phyloP scores from a whole-genome alignment of 1,140 invertebrate species.

The Drosophila ambigua region DNA sequence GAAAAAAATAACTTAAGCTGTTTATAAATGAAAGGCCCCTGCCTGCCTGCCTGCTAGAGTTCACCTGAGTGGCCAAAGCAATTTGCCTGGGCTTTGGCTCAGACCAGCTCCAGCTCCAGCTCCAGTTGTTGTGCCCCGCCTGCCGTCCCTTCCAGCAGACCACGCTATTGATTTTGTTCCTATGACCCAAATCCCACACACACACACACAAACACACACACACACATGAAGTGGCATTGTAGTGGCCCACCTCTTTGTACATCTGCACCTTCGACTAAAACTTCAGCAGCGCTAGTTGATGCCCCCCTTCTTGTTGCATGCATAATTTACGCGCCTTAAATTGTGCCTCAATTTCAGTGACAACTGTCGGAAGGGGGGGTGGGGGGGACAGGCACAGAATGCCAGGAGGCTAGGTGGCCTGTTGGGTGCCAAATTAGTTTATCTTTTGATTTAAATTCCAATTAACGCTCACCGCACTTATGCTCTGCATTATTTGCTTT shows the following conservation, averaged over 20 bases:
- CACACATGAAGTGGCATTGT: background rate
- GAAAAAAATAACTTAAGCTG: slow-evolving; percentile 23
- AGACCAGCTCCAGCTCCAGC: background rate
- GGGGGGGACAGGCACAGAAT: background rate
- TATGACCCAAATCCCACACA: slow-evolving; percentile 62
- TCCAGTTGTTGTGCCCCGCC: slow-evolving; percentile 16
- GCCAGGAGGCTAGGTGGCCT: background rate
- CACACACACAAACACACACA: slow-evolving; percentile 11
- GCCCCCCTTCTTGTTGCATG: slow-evolving; percentile 36
- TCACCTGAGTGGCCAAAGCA: slow-evolving; percentile 15
- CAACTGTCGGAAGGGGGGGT: slow-evolving; percentile 13
- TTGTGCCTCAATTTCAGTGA: slow-evolving; percentile 40
- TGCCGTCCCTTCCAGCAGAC: background rate
- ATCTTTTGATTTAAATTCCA: slow-evolving; percentile 54
- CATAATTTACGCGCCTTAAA: slow-evolving; percentile 67
- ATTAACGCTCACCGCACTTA: slow-evolving; percentile 28
- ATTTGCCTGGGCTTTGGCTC: slow-evolving; percentile 16
- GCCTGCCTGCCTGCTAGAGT: background rate
- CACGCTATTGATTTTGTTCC: slow-evolving; percentile 67
- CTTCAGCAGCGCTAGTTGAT: too few species aligned
- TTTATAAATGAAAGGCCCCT: slow-evolving; percentile 25
- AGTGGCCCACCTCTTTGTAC: background rate
- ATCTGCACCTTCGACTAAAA: too few species aligned
- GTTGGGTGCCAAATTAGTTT: slow-evolving; percentile 36
- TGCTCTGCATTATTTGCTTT: slow-evolving; percentile 23